A percentile compares a stretch with the other conserved stretches of the same genome.
Evolutionary conservation across 2,113 vertebrate genomes (phyloP).

Genomic region (Carassius auratus): DNA sequence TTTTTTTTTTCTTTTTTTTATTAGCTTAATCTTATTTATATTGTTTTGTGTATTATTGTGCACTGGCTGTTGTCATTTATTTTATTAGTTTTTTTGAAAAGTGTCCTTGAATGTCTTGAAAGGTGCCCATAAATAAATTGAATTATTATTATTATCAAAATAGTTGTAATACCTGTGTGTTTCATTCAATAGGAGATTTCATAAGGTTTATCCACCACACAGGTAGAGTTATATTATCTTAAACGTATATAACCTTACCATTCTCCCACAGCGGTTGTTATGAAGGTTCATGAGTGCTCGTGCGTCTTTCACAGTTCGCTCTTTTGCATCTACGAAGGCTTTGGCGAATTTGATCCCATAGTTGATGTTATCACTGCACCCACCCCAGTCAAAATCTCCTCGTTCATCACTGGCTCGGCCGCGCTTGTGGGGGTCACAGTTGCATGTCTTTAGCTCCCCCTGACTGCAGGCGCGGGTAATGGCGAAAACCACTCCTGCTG

Average conservation of each 20-base stretch:
- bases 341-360: slow-evolving; percentile 95
- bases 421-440: slow-evolving; percentile 91
- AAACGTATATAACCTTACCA: slow-evolving; percentile 73
- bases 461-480: slow-evolving; percentile 96
- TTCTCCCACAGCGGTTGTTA: slow-evolving; percentile 96
- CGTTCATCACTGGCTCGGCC: slow-evolving; percentile 83
- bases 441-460: slow-evolving; percentile 90
- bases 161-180: no score
- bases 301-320: slow-evolving; percentile 93
- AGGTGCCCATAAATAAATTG: no score
- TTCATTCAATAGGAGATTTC: not conserved
- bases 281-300: slow-evolving; percentile 96
- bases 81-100: no score
- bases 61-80: no score
- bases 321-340: slow-evolving; percentile 95
- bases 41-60: no score
- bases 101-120: no score
- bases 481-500: slow-evolving; percentile 93
- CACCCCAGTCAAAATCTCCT: slow-evolving; percentile 97
- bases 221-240: not conserved
- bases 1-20: no score
- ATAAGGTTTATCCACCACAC: not conserved
- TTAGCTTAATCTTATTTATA: no score
- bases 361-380: slow-evolving; percentile 97
- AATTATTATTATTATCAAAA: no score